Conservation (phyloP, 2,113 vertebrate species). For the Colaptes auratus region DNA sequence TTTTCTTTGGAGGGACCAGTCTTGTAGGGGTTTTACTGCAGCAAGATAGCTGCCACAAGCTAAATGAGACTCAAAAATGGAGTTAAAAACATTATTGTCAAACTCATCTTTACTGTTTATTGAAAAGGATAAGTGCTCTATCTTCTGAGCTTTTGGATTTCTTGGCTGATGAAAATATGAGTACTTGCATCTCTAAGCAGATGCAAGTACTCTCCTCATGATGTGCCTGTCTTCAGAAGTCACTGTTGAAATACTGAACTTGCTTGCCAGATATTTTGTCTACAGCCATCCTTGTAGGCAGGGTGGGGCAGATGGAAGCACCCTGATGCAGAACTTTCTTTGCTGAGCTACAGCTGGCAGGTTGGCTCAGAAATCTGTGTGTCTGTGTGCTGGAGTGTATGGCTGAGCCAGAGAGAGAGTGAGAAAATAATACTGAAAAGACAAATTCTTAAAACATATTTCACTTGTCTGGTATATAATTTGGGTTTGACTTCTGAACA, state of each 20-base stretch:
- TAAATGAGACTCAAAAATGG: neutral
- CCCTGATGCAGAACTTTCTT: constrained; percentile 36
- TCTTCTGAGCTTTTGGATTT: neutral
- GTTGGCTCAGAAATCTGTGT: constrained; percentile 3
- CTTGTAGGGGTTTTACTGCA: neutral
- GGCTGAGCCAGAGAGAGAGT: neutral
- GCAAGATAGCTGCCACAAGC: neutral
- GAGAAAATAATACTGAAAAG: constrained; percentile 14
- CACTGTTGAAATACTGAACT: neutral
- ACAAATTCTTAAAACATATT: constrained; percentile 22
- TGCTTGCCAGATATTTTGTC: constrained; percentile 51
- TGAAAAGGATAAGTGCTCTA: neutral
- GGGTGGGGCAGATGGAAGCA: constrained; percentile 48
- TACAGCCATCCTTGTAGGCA: neutral
- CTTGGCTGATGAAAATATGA: neutral
- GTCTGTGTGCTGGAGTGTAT: neutral
- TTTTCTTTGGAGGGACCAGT: neutral
- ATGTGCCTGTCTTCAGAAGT: neutral
- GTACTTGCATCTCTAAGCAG: neutral
- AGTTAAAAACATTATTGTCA: neutral
- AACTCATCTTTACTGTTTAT: neutral
- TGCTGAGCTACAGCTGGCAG: constrained; percentile 18
- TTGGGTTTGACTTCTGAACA: constrained; percentile 20
- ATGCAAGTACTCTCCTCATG: neutral
- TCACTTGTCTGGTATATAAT: constrained; percentile 42